Percentiles rank a stretch among this genome's conserved stretches.
Evolutionary conservation across 2,797 vertebrate genomes (phyloP).

Genomic region (Steatocranus sp.): DNA sequence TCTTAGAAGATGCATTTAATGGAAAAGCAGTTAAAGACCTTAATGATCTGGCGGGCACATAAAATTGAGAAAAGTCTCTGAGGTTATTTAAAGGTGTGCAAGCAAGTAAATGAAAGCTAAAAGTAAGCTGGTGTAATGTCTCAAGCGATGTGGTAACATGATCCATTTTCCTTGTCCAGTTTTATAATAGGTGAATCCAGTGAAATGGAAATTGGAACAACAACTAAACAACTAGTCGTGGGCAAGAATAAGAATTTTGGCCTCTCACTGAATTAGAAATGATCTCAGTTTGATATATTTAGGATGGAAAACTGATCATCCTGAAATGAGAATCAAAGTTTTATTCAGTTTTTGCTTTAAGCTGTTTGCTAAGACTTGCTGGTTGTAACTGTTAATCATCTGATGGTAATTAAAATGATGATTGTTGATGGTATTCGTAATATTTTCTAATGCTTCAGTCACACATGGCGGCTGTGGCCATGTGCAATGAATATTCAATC

Average conservation of each 20-base stretch:
- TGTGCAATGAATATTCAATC: neutral
- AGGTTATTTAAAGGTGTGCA: neutral
- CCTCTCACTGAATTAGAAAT: neutral
- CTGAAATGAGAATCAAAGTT: neutral
- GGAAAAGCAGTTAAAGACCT: neutral
- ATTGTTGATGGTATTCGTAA: neutral
- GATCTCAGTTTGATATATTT: neutral
- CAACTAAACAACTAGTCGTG: neutral
- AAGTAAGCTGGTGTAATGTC: neutral
- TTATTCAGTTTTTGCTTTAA: neutral
- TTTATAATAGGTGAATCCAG: neutral
- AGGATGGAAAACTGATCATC: neutral
- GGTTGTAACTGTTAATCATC: neutral
- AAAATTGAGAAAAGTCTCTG: neutral
- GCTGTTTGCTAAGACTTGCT: neutral
- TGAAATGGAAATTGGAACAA: neutral
- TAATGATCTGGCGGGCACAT: neutral
- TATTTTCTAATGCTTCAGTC: neutral
- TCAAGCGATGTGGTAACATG: neutral
- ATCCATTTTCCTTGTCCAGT: neutral
- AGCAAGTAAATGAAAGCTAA: neutral
- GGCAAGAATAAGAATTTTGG: accelerated
- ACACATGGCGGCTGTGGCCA: accelerated
- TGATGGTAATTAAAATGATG: neutral
- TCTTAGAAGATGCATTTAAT: neutral